Conservation (phyloP, 2,113 vertebrate species). For the Variabilichromis moorii region DNA sequence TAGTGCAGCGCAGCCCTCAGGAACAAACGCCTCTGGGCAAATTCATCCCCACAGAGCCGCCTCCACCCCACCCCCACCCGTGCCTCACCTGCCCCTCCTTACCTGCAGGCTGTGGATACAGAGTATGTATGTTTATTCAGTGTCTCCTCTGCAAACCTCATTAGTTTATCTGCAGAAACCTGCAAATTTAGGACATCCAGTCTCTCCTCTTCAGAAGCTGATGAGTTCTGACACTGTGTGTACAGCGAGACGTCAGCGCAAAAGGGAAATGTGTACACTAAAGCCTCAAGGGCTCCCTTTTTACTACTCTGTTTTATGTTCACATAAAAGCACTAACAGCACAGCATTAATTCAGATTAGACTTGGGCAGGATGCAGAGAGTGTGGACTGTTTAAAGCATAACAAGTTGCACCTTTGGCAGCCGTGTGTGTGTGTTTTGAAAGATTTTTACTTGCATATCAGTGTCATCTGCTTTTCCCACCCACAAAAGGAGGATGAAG, state of each 20-base stretch:
- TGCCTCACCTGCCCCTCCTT: not conserved
- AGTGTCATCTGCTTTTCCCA: not conserved
- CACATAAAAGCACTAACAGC: conserved; percentile 21
- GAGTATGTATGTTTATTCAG: conserved; percentile 16
- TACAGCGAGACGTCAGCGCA: conserved; percentile 14
- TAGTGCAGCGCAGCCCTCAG: conserved; percentile 17
- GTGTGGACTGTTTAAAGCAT: conserved; percentile 4
- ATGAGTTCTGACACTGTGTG: conserved; percentile 37
- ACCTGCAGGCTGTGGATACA: conserved; percentile 39
- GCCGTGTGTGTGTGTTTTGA: not conserved
- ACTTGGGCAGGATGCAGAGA: not conserved
- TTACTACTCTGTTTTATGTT: conserved; percentile 26
- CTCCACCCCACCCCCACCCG: not conserved
- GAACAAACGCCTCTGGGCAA: conserved; percentile 32
- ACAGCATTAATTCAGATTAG: conserved; percentile 35
- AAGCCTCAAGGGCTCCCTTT: conserved; percentile 19
- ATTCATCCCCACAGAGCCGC: conserved; percentile 27
- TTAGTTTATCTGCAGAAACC: conserved; percentile 31
- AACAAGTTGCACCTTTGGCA: not conserved
- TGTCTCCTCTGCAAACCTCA: conserved; percentile 23
- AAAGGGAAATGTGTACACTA: not conserved
- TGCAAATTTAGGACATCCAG: conserved; percentile 36
- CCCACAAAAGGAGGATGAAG: conserved; percentile 64
- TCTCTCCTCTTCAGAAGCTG: conserved; percentile 12
- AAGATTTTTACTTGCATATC: not conserved